Conservation (phyloP, 2,888 invertebrate species). For the Griposia aprilina region DNA sequence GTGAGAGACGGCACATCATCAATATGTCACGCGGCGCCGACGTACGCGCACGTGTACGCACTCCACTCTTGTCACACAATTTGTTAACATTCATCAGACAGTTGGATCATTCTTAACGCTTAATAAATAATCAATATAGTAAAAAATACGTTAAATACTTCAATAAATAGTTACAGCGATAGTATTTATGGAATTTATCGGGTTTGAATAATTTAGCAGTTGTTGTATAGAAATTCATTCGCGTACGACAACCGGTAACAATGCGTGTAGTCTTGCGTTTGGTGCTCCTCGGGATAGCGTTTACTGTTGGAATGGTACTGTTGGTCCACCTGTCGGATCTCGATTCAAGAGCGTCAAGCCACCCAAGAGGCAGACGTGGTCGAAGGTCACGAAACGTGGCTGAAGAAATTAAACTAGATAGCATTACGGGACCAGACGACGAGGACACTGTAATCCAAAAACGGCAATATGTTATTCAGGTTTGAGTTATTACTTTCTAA, state of each 20-base stretch:
- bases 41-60: conserved; percentile 58
- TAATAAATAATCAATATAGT: conserved; percentile 19
- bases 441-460: conserved; percentile 44
- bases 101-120: conserved; percentile 10
- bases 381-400: conserved; percentile 55
- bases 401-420: conserved; percentile 17
- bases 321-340: conserved; percentile 70
- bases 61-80: conserved; percentile 15
- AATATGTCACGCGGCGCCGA: conserved; percentile 56
- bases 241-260: conserved; percentile 24
- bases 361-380: conserved; percentile 58
- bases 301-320: conserved; percentile 71
- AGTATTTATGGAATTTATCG: conserved; percentile 6
- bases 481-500: conserved; percentile 39
- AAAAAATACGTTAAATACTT: conserved; percentile 2
- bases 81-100: conserved; percentile 30
- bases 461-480: conserved; percentile 63
- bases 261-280: conserved; percentile 78
- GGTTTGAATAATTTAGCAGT: background rate
- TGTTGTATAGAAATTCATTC: conserved; percentile 4
- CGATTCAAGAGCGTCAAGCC: conserved; percentile 47
- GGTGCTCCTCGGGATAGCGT: conserved; percentile 66
- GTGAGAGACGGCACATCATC: conserved; percentile 43
- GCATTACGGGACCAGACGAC: conserved; percentile 27
- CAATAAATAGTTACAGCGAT: background rate